Base-by-base conservation (phyloP, 1,140 invertebrate genomes). In the Neodiprion pinetum region DNA sequence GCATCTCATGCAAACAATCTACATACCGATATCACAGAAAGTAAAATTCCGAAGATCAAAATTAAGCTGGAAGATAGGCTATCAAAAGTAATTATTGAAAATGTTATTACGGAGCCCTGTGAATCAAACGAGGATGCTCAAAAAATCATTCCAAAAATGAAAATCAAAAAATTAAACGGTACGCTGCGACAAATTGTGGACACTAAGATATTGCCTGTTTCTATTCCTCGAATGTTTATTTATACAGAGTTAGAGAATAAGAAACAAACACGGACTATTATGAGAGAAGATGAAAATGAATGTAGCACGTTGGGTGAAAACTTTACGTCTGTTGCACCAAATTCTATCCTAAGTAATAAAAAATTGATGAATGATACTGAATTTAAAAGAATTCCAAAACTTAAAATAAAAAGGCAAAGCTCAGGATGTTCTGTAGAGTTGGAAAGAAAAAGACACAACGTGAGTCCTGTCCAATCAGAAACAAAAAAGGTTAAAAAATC, bases 31-130 rank as follows among this genome's bases (percentile, higher is more conserved):
- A 48, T 75, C 1, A 74, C 61, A 17, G 84, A 85, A 7, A 79
- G 75, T 10, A 87, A 87, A 67, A 73, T 87, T 66, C 86, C 85
- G 11, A 89, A 86, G 67, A 87, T 89, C 79, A 88, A 86, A 47
- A 88, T 88, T 40, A 88, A 85, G 50, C 74, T 89, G 0, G 86
- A 89, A 23, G 84, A 85, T 17, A 85, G 82, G 61, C 61, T 80
- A 40, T 80, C 84, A 9, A 82, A 82, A 76, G 82, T 86, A n/a
- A 76, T 85, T 9, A 78, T 81, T 40, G 79, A 83, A 47, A 80
- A 78, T 7, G 67, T 76, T 0, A 74, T 9, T 17, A 80, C 80
- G 3, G 80, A 85, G 67, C n/a, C 76, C 70, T n/a, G 12, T 74
- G 9, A 79, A 74, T 14, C 11, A 12, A 17, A 61, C 2, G 79